A percentile compares a stretch with the other conserved stretches of the same genome.
phyloP scores from a whole-genome alignment of 2,113 vertebrate genomes.

The Anarrhichthys ocellatus region DNA sequence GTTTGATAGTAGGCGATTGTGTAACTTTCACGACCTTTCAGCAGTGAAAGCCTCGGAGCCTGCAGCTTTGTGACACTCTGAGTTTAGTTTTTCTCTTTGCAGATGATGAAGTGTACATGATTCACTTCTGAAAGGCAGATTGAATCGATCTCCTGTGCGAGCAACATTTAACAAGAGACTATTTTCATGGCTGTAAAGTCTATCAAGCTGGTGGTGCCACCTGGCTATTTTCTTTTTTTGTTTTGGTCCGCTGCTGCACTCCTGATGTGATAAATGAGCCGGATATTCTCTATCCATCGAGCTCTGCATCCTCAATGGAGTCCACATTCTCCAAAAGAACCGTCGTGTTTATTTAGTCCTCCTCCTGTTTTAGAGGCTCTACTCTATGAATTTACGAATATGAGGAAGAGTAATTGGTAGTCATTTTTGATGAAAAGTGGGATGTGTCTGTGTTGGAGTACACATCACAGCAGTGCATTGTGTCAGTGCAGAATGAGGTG shows the following conservation, averaged over 20 bases:
- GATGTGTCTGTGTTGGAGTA: conserved; percentile 33
- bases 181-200: conserved; percentile 62
- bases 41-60: conserved; percentile 20
- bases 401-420: conserved; percentile 20
- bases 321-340: conserved; percentile 27
- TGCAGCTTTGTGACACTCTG: conserved; percentile 28
- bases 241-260: conserved; percentile 56
- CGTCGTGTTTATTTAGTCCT: conserved; percentile 46
- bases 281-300: conserved; percentile 48
- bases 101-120: conserved; percentile 39
- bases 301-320: conserved; percentile 49
- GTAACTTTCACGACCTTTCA: conserved; percentile 46
- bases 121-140: conserved; percentile 27
- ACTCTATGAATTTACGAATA: conserved; percentile 57
- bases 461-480: conserved; percentile 58
- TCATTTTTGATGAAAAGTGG: conserved; percentile 54
- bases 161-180: conserved; percentile 63
- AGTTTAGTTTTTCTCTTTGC: conserved; percentile 34
- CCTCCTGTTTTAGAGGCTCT: conserved; percentile 55
- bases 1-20: conserved; percentile 8
- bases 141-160: conserved; percentile 55
- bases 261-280: conserved; percentile 49
- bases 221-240: conserved; percentile 52
- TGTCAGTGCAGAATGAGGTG: conserved; percentile 66
- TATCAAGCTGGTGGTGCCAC: conserved; percentile 57